These are phyloP conservation scores for Syrmaticus mikado DNA, from an alignment of 2,113 vertebrate genomes.

Conservation along the genomic window DNA sequence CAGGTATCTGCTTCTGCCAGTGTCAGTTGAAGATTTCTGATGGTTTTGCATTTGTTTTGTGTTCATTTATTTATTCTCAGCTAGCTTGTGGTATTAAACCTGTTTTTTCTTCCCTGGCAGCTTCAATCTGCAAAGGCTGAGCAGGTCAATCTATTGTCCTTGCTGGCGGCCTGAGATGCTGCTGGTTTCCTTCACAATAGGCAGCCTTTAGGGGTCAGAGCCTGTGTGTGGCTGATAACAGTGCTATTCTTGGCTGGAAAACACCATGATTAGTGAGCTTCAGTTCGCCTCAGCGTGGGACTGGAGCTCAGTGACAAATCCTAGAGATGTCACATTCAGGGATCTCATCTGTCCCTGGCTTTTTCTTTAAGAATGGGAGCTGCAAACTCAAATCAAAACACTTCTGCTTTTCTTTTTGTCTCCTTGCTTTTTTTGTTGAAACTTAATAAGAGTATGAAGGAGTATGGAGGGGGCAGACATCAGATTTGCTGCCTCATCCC, in stretches of 20 bases:
- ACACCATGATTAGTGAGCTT: constrained; percentile 54
- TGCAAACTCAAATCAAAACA: not conserved
- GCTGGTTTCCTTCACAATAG: constrained; percentile 59
- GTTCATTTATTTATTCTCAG: not conserved
- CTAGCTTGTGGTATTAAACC: constrained; percentile 3
- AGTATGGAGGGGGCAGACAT: not conserved
- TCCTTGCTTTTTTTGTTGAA: not conserved
- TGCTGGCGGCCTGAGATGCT: constrained; percentile 59
- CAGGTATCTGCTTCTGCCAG: not conserved
- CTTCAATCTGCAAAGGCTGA: constrained; percentile 49
- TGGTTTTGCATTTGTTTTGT: not conserved
- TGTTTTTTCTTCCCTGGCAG: not conserved
- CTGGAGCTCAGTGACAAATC: constrained; percentile 20
- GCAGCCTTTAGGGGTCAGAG: constrained; percentile 58
- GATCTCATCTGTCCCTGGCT: not conserved
- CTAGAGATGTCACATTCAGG: not conserved
- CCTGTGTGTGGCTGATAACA: constrained; percentile 71
- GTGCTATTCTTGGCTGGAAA: constrained; percentile 59
- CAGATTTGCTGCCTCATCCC: not conserved
- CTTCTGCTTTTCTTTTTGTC: fast-evolving
- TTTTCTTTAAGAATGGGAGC: not conserved
- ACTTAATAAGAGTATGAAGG: fast-evolving
- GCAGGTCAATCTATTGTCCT: constrained; percentile 70
- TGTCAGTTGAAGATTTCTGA: not conserved
- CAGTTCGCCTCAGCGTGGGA: constrained; percentile 6